Conservation (phyloP, 2,797 vertebrate genomes). For the Parambassis ranga region DNA sequence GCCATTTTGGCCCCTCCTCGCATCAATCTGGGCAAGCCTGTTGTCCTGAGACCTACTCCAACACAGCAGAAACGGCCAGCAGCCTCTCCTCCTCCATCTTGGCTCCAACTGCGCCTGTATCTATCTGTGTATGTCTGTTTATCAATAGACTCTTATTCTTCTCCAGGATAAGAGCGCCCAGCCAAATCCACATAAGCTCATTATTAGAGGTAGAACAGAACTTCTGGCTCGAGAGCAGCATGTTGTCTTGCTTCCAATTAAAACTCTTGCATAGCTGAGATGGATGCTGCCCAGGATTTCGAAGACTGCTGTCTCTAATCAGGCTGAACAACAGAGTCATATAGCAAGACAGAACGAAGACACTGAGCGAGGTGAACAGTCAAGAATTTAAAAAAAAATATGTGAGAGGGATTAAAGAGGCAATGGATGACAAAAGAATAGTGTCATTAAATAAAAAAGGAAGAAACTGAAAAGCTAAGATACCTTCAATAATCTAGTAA, state of each 20-base stretch:
- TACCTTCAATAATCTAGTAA: background rate
- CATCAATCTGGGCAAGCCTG: conserved; percentile 30
- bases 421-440: background rate
- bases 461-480: background rate
- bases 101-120: conserved; percentile 49
- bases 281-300: conserved; percentile 25
- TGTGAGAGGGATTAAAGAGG: background rate
- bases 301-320: conserved; percentile 30
- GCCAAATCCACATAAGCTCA: conserved; percentile 73
- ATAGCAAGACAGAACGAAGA: background rate
- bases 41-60: conserved; percentile 39
- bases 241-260: conserved; percentile 47
- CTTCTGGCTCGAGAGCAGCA: conserved; percentile 55
- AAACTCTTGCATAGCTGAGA: conserved; percentile 32
- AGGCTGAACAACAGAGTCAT: conserved; percentile 6
- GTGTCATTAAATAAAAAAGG: background rate
- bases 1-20: conserved; percentile 53
- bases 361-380: background rate
- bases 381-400: background rate
- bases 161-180: conserved; percentile 38
- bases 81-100: conserved; percentile 56
- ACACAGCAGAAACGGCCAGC: conserved; percentile 34
- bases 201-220: conserved; percentile 69
- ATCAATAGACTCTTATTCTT: conserved; percentile 60
- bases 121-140: conserved; percentile 57